A percentile compares a stretch with the other conserved stretches of the same genome.
phyloP scores from a whole-genome alignment of 1,140 invertebrate species.

The Papilio dardanus region DNA sequence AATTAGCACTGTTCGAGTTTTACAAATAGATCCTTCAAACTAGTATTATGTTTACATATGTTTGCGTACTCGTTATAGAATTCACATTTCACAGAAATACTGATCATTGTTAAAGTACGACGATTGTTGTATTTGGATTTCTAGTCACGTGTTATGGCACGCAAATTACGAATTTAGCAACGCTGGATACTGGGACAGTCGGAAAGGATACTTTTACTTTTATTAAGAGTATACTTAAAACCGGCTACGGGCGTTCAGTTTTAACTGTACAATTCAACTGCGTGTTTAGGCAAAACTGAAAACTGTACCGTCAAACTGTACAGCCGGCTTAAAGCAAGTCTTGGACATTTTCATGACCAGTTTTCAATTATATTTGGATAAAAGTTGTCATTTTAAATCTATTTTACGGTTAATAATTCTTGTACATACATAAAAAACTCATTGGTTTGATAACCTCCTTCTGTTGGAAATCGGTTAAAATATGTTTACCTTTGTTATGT shows the following conservation, averaged over 20 bases:
- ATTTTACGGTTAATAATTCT: too few species aligned
- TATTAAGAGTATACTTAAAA: too few species aligned
- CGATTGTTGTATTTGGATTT: background rate
- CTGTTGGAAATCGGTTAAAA: too few species aligned
- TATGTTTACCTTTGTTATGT: background rate
- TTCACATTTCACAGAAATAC: slow-evolving; percentile 9
- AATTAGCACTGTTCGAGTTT: slow-evolving; percentile 29
- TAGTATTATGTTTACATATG: background rate
- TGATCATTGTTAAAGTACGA: background rate
- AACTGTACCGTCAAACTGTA: too few species aligned
- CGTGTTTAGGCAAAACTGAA: too few species aligned
- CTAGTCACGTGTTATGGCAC: background rate
- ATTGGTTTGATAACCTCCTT: too few species aligned
- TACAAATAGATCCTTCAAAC: slow-evolving; percentile 26
- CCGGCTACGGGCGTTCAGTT: too few species aligned
- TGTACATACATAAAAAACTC: too few species aligned
- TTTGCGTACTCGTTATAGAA: background rate
- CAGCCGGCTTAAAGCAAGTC: too few species aligned
- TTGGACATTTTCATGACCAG: background rate
- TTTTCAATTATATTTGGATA: background rate
- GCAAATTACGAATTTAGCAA: background rate
- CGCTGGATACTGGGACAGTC: background rate
- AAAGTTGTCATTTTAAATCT: background rate
- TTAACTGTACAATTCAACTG: too few species aligned
- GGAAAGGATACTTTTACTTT: too few species aligned